phyloP scores from a whole-genome alignment of 2,888 invertebrate species.

The Syrista parreyssii region DNA sequence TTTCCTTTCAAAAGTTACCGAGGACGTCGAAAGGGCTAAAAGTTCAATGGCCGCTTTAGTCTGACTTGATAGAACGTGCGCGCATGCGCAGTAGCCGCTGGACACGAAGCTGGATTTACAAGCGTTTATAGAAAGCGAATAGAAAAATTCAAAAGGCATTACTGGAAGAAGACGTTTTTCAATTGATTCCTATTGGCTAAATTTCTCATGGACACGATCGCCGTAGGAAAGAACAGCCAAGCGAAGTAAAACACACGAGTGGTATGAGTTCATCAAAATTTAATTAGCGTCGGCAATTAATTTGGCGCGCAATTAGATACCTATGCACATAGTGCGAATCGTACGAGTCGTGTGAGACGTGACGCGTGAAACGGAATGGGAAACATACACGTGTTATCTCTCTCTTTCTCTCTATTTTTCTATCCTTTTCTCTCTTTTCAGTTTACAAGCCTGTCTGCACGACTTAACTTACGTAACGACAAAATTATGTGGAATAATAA shows the following conservation, averaged over 20 bases:
- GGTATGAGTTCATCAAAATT: not conserved
- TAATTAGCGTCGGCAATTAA: not conserved
- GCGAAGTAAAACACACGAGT: not conserved
- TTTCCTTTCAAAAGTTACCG: not conserved
- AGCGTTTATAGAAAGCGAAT: not conserved
- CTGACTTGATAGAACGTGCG: slow-evolving; percentile 30
- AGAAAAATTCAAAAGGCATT: not conserved
- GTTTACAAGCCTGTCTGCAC: not conserved
- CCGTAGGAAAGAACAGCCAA: not conserved
- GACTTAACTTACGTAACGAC: not conserved
- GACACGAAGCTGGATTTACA: not conserved
- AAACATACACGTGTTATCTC: not conserved
- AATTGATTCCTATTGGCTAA: not conserved
- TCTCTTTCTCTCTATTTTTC: not conserved
- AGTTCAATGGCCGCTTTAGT: slow-evolving; percentile 7
- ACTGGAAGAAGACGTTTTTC: not conserved
- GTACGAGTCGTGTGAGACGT: not conserved
- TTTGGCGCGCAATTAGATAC: not conserved
- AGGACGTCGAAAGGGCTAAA: not conserved
- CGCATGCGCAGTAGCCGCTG: not conserved
- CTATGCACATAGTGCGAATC: not conserved
- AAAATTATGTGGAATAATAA: not conserved
- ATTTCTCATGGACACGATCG: not conserved
- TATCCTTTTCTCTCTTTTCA: not conserved
- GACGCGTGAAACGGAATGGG: not conserved